Conservation (phyloP, 2,888 invertebrate genomes). For the Lamellibrachia columna region DNA sequence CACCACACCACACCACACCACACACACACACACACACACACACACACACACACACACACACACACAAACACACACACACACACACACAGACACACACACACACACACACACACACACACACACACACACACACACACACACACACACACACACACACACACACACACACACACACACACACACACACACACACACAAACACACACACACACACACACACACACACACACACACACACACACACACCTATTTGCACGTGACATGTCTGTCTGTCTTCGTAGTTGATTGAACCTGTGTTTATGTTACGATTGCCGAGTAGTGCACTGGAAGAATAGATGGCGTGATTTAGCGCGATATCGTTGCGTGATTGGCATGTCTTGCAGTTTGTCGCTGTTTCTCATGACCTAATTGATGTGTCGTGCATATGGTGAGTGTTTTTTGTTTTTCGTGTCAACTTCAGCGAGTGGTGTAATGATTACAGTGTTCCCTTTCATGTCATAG, state of each 20-base stretch:
- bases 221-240: neutral
- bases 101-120: neutral
- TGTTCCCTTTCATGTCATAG: no score
- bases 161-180: conserved; percentile 18
- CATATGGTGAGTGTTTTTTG: neutral
- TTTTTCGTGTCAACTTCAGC: neutral
- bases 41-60: neutral
- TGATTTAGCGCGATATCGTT: neutral
- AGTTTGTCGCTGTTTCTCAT: neutral
- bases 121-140: neutral
- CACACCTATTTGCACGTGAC: neutral
- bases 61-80: neutral
- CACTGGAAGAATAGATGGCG: neutral
- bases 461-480: no score
- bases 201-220: neutral
- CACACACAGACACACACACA: neutral
- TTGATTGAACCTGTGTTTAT: neutral
- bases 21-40: conserved; percentile 7
- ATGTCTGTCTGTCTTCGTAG: neutral
- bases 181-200: neutral
- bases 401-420: neutral
- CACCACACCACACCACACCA: no score
- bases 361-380: neutral
- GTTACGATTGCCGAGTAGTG: neutral
- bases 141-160: neutral